Base-by-base conservation (phyloP, 2,113 vertebrate genomes). In the Naja naja region DNA sequence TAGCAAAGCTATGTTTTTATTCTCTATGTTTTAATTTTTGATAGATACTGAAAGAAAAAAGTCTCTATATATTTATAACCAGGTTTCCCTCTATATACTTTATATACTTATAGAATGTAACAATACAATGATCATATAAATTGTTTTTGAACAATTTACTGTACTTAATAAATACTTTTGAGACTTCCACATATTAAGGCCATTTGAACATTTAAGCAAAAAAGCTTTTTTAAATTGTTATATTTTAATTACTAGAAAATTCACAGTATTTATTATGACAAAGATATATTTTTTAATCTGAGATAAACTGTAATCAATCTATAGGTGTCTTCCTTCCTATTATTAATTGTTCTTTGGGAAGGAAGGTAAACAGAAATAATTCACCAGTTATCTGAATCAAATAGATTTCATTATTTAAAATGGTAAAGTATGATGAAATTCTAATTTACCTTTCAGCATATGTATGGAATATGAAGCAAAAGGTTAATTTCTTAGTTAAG, bases 1-100 rank as follows among this genome's bases (percentile, higher is more conserved):
- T 93, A 89, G 23, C 30, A 94, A 92, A 10, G 20, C 89, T 95
- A 91, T 0, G 91, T 39, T 81, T n/a, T 89, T 30, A 14, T 39
- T 6, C 1, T 53, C 7, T 52, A 52, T 22, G 30, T 95, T 87
- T 58, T 47, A 56, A 8, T 60, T 55, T 92, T 89, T 92, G 45
- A 45, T 11, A 55, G 4, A 74, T 88, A 55, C 23, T 22, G 23
- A 60, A 88, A 20, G 16, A 89, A 12, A 55, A 30, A 49, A 58
- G 47, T 18, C n/a, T 18, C 14, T 14, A 27, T 87, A 11, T 47
- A 27, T 64, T 34, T 22, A 58, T 49, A 81, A 11, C 49, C 12
- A n/a, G 25, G 8, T 25, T 34, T 56, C 25, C 8, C n/a, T 45
- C 23, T 8, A 23, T 87, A 8, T 43, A 49, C n/a, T n/a, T 10